Conservation (phyloP, 2,888 invertebrate species). For the Panopea generosa region DNA sequence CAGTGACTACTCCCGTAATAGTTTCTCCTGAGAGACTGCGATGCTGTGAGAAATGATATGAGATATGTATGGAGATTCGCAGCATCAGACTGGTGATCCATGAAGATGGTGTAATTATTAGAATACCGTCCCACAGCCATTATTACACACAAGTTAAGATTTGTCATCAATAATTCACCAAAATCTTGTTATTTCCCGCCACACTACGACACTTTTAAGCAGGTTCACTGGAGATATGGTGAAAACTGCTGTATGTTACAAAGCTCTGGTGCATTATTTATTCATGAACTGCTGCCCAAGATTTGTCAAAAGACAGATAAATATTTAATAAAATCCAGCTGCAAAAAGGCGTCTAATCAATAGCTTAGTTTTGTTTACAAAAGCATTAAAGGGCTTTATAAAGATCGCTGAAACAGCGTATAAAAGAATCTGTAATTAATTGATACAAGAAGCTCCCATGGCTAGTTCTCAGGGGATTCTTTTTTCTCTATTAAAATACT, state of each 20-base stretch:
- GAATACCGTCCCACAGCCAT: neutral
- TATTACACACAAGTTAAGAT: conserved; percentile 7
- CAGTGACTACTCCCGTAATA: no score
- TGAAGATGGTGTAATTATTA: conserved; percentile 25
- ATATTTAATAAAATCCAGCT: conserved; percentile 35
- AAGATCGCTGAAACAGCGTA: neutral
- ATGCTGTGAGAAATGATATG: no score
- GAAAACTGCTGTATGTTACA: conserved; percentile 27
- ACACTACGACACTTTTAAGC: conserved; percentile 18
- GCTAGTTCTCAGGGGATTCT: neutral
- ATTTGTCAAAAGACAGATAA: conserved; percentile 33
- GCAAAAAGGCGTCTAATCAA: conserved; percentile 26
- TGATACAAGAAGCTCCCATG: conserved; percentile 22
- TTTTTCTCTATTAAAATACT: no score
- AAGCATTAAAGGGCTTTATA: conserved; percentile 1
- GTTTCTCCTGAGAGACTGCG: no score
- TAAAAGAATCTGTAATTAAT: conserved; percentile 37
- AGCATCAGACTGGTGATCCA: no score
- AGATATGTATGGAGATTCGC: no score
- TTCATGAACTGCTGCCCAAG: conserved; percentile 21
- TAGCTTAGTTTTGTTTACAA: conserved; percentile 31
- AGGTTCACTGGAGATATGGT: conserved; percentile 22
- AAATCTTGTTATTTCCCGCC: neutral
- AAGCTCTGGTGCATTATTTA: conserved; percentile 31
- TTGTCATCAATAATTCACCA: conserved; percentile 46